phyloP scores from a whole-genome alignment of 1,140 invertebrate species.

The Lysiphlebus fabarum region DNA sequence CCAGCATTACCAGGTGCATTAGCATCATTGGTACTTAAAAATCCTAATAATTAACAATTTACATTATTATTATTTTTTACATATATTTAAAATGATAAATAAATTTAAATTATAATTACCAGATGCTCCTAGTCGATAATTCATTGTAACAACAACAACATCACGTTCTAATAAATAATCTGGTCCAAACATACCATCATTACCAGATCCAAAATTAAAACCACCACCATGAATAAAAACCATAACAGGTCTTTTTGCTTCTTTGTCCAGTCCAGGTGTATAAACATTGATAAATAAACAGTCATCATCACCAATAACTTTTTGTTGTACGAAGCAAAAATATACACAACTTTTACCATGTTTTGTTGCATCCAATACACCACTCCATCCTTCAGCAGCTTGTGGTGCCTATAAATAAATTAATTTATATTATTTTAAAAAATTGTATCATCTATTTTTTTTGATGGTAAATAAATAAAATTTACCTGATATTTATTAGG shows the following conservation, averaged over 20 bases:
- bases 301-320: slow-evolving; percentile 62
- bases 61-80: background rate
- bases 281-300: slow-evolving; percentile 72
- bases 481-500: slow-evolving; percentile 63
- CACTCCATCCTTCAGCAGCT: slow-evolving; percentile 61
- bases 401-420: slow-evolving; percentile 56
- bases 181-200: slow-evolving; percentile 56
- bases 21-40: slow-evolving; percentile 54
- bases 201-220: slow-evolving; percentile 58
- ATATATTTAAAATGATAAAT: slow-evolving; percentile 5
- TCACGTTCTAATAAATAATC: slow-evolving; percentile 65
- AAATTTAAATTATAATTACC: slow-evolving; percentile 46
- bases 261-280: slow-evolving; percentile 52
- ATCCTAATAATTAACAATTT: slow-evolving; percentile 34
- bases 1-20: slow-evolving; percentile 61
- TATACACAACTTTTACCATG: slow-evolving; percentile 55
- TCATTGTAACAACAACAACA: slow-evolving; percentile 66
- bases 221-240: slow-evolving; percentile 65
- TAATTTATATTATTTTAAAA: background rate
- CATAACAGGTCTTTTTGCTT: slow-evolving; percentile 57
- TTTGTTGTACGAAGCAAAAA: slow-evolving; percentile 41
- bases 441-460: background rate
- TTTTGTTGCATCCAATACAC: slow-evolving; percentile 61
- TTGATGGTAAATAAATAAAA: background rate
- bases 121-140: slow-evolving; percentile 64